Base-by-base conservation (phyloP, 2,888 invertebrate genomes). In the Heliconius hortense region DNA sequence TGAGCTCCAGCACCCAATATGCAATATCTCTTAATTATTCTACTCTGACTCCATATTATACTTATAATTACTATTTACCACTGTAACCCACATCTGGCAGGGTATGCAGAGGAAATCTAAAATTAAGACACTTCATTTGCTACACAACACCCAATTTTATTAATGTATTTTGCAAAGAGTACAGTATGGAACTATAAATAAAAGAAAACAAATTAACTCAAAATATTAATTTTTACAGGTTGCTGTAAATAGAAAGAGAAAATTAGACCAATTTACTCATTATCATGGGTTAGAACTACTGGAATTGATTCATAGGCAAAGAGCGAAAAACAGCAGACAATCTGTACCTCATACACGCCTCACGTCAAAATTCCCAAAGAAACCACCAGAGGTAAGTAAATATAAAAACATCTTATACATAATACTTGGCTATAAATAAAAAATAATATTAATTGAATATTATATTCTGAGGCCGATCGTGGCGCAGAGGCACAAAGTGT, bases 181-280 rank as follows among this genome's bases (percentile, higher is more conserved):
- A 48, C 18, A 18, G 18, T 48, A 48, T 18, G 48, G 18, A 18
- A 48, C 8, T 48, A 18, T 21, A 48, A 48, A 8, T 21, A 56
- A 56, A n/a, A 56, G 56, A 56, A 56, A n/a, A 21, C 31, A 35
- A 11, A 21, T 31, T 31, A 31, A 63, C 18, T 18, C 10, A n/a
- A n/a, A 64, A 64, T 39, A 7, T 24, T 64, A 15, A 48, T 21
- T 3, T 63, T 64, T 24, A 64, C n/a, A 96, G 95, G 95, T 96
- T 78, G 95, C 97, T 60, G 96, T 97, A 31, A 98, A 98, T 92
- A 95, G 98, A 62, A 98, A 98, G 89, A 95, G 98, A 88, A 98
- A 98, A 95, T 94, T 97, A 85, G 97, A 97, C 85, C 97, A 97
- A 86, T 96, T 97, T 82, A 96, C 97, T 26, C 96, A 97, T 86